Percentiles rank a stretch among this genome's conserved stretches.
These are phyloP conservation scores for Papilio demoleus DNA, from an alignment of 2,888 invertebrate species.

Conservation along the genomic window DNA sequence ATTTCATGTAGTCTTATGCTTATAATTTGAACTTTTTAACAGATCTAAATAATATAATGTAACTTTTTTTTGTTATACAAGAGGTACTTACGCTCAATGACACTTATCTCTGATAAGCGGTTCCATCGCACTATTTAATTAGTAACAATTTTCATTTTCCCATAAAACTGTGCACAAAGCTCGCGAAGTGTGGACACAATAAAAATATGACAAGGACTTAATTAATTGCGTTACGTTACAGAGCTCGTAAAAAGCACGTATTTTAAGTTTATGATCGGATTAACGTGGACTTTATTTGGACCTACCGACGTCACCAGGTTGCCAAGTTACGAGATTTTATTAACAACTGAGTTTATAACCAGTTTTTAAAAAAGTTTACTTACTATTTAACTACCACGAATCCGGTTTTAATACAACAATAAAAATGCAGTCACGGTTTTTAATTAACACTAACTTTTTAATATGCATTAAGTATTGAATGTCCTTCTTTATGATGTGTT, in stretches of 20 bases:
- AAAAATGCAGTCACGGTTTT: background rate
- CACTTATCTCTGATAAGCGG: background rate
- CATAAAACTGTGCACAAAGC: background rate
- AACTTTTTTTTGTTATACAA: too few relatives aligned
- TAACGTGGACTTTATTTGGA: conserved; percentile 21
- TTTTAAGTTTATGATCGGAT: conserved; percentile 23
- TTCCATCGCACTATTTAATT: conserved; percentile 16
- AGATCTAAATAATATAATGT: background rate
- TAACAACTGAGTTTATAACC: conserved; percentile 1
- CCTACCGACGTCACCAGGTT: conserved; percentile 13
- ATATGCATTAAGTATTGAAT: too few relatives aligned
- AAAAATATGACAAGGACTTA: conserved; percentile 25
- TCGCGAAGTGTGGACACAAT: conserved; percentile 14
- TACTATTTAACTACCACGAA: background rate
- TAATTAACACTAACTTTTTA: background rate
- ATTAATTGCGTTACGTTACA: conserved; percentile 24
- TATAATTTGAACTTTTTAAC: background rate
- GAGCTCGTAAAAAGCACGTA: conserved; percentile 25
- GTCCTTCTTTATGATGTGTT: too few relatives aligned
- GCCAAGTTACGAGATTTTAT: conserved; percentile 16
- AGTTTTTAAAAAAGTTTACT: conserved; percentile 7
- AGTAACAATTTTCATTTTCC: conserved; percentile 14
- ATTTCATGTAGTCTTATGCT: too few relatives aligned
- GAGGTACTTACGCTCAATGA: too few relatives aligned
- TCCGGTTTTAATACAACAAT: background rate